Evolutionary conservation across 2,797 vertebrate species (phyloP), one percentile per base, ranked within the genome.

Genomic region (Protonibea diacanthus): DNA sequence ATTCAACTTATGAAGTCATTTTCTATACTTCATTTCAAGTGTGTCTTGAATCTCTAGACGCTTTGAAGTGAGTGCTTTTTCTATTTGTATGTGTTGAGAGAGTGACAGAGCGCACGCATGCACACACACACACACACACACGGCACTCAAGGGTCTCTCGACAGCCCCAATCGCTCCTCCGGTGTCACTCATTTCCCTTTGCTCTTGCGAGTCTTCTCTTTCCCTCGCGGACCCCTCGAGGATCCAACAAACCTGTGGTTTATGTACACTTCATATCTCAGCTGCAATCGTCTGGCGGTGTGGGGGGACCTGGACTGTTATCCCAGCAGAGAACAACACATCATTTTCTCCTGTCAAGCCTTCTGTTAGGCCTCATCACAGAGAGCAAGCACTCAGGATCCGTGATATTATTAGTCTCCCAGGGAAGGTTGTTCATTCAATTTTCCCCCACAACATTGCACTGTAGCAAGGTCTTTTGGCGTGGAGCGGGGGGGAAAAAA

Each of bases 321-420:
- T 93, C 94, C 92, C 89, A 72, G 86, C 69, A 90, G 94, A 94
- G 89, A 93, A 92, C 89, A 89, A 90, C 89, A 90, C 90, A 94
- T 93, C 78, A 92, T 94, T 94, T 94, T 92, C 90, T 92, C 90
- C 88, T 93, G 92, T 94, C 94, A 93, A 91, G 91, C 84, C 74
- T 90, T 92, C 85, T 89, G 87, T 90, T 94, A 86, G 88, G 85
- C 89, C 92, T 92, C 89, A 92, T 92, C 89, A 90, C 86, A 85
- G 87, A 94, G 90, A 92, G 90, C 89, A 89, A 89, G 88, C 89
- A 89, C 93, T 93, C 88, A 90, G 85, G 89, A 91, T 89, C 87
- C 86, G 81, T 90, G 82, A 88, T 93, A 88, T 92, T 94, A 93
- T 93, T 93, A 92, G 90, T 92, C 94, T 94, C 93, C 86, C 70